Evolutionary conservation across 2,797 vertebrate genomes (phyloP).

Genomic region (Tympanoctomys barrerae): DNA sequence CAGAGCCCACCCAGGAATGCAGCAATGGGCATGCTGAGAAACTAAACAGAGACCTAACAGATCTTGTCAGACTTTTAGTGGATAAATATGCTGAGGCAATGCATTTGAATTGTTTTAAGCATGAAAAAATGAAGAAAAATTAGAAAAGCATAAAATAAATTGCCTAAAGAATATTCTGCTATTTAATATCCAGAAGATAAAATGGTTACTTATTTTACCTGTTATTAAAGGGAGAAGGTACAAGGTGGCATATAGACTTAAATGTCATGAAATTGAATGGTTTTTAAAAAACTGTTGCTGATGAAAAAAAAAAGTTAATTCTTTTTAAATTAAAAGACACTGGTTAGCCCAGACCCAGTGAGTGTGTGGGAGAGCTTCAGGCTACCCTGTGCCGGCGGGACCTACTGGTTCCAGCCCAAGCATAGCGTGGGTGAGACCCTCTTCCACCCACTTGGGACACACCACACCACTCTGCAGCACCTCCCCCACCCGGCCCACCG

Average conservation of each 20-base stretch:
- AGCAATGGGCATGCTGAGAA: not conserved
- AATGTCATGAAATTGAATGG: not conserved
- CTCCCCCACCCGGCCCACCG: no score
- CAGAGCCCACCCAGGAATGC: not conserved
- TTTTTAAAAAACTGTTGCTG: not conserved
- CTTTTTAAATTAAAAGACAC: not conserved
- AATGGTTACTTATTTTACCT: not conserved
- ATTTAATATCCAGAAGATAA: slow-evolving; percentile 9
- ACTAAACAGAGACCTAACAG: not conserved
- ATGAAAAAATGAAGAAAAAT: not conserved
- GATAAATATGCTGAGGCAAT: not conserved
- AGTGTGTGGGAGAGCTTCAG: no score
- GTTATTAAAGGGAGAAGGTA: not conserved
- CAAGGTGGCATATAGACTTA: not conserved
- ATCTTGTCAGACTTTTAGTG: not conserved
- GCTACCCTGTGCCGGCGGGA: no score
- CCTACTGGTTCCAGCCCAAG: no score
- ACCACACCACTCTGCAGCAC: no score
- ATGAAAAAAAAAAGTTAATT: not conserved
- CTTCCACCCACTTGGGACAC: no score
- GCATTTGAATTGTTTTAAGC: not conserved
- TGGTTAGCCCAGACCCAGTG: not conserved
- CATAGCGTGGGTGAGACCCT: no score
- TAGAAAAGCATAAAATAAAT: slow-evolving; percentile 12
- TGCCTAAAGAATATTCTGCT: not conserved